Base-by-base conservation (phyloP, 2,113 vertebrate species). In the Mormyrus lacerda region DNA sequence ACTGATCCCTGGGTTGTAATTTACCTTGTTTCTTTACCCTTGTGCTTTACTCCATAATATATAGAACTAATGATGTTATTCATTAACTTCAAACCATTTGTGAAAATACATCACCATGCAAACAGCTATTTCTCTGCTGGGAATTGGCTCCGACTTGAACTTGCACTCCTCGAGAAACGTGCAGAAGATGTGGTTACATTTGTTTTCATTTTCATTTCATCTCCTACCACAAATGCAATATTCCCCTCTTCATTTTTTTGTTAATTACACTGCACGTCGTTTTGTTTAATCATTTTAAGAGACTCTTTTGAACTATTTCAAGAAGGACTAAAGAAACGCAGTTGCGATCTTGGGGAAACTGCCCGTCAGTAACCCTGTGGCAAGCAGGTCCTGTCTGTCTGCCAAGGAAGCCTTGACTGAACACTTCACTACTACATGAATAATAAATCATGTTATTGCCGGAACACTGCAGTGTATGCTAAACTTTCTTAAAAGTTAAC, bases 41-140 rank as follows among this genome's bases (percentile, higher is more conserved):
- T 69, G 61, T 69, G n/a, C 61, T 69, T 31, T 69, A 42, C 13
- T 79, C 35, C 35, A 79, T 79, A 79, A 42, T 79, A 79, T 79
- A 42, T 79, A 79, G 73, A 42, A 79, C 73, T 79, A 79, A 79
- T 79, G 73, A 79, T 79, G 73, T 42, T 79, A 79, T 79, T 79
- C 73, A 79, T 79, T 79, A 79, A 79, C 73, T 79, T 79, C 73
- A 79, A 79, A 79, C 73, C 6, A 3, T 79, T 79, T 19, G 35
- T 79, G 31, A 42, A 42, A 79, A 79, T 79, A 10, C 35, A 79
- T 79, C 73, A 79, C 73, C 73, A 79, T 79, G 17, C 35, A 79
- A 79, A 19, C 73, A 79, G 73, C 35, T 79, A 42, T 79, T 42
- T 79, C 35, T 79, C 73, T 79, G 35, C 73, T 19, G 73, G 73